Base-by-base conservation (phyloP, 2,113 vertebrate genomes). In the Ceyx cyanopectus region DNA sequence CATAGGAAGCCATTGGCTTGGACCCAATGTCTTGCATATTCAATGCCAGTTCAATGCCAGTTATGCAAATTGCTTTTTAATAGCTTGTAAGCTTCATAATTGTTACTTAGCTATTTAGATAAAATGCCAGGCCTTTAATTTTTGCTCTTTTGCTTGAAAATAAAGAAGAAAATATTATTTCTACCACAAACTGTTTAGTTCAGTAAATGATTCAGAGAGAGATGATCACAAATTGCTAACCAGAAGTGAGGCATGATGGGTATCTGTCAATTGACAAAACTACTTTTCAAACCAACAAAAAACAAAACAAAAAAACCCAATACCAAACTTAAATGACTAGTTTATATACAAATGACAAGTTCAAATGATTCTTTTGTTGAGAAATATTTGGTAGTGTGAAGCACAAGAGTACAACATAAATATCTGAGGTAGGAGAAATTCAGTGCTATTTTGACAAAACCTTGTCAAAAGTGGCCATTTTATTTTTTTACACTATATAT, bases 21-120 rank as follows among this genome's bases (percentile, higher is more conserved):
- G 53, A 72, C 48, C 45, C 72, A 83, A 14, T 14, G 11, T 14
- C 32, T 85, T 81, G 30, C 26, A 32, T 78, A 74, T 68, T 95
- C 40, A 72, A 27, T 41, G 41, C 6, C 13, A 86, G 54, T 75
- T 81, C 56, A 77, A n/a, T 51, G 94, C 81, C 82, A 94, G 57
- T 94, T 95, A 69, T 54, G 62, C 78, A 84, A 88, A 93, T 32
- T 69, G 5, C 60, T 87, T 48, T 87, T 90, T 94, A 97, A 89
- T 94, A 90, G 90, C 80, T 46, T 93, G 62, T 87, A 76, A 92
- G n/a, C 23, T 96, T 96, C 43, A n/a, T 94, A 92, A 87, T 79
- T 91, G 19, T 80, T 90, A 43, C 67, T 90, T 92, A 81, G 40
- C 21, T 87, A 95, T 63, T 94, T 63, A 58, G 81, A 95, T 15